These are phyloP conservation scores for Halictus rubicundus DNA, from an alignment of 1,140 invertebrate genomes.

Conservation along the genomic window DNA sequence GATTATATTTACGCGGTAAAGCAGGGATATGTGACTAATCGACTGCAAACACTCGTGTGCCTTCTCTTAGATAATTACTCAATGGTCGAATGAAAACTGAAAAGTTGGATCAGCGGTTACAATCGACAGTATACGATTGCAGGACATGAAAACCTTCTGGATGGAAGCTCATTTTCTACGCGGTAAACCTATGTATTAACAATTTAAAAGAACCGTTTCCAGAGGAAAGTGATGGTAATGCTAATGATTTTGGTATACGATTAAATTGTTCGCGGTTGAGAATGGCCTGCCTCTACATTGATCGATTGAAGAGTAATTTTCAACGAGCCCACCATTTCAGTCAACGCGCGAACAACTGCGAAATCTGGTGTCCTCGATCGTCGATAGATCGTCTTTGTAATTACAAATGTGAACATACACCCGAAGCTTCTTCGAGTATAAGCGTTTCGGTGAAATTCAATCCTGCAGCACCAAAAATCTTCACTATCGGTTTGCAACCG, in stretches of 20 bases:
- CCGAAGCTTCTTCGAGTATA: not conserved
- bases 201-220: too few species aligned
- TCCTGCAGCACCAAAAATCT: constrained; percentile 48
- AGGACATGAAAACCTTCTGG: not conserved
- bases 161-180: not conserved
- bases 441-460: not conserved
- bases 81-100: not conserved
- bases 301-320: constrained; percentile 50
- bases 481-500: constrained; percentile 47
- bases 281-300: constrained; percentile 45
- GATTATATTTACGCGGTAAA: not conserved
- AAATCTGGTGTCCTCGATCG: constrained; percentile 44
- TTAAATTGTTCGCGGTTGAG: not conserved
- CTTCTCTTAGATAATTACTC: too few species aligned
- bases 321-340: constrained; percentile 1
- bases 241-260: not conserved
- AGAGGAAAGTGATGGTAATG: not conserved
- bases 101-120: not conserved
- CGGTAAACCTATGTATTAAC: not conserved
- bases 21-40: not conserved
- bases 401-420: not conserved
- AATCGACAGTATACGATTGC: not conserved
- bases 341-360: not conserved
- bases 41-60: not conserved
- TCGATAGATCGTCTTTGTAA: constrained; percentile 7